Conservation (phyloP, 1,140 invertebrate genomes). For the Bombus vancouverensis region DNA sequence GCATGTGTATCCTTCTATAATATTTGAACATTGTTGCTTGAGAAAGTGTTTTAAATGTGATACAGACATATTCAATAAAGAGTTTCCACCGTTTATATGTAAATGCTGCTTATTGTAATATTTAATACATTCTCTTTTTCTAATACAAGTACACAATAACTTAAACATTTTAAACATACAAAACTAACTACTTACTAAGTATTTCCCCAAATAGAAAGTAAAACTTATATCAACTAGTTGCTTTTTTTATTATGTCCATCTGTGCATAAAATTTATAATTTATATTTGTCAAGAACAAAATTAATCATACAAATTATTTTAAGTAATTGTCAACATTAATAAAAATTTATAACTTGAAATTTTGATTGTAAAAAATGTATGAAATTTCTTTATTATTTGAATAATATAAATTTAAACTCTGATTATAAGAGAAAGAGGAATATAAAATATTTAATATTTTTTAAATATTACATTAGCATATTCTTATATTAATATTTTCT, state of each 20-base stretch:
- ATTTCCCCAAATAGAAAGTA: background rate
- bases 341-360: background rate
- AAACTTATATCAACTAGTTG: background rate
- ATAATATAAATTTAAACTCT: background rate
- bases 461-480: background rate
- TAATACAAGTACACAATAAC: background rate
- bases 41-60: conserved; percentile 80
- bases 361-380: background rate
- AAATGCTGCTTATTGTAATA: conserved; percentile 29
- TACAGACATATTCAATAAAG: conserved; percentile 65
- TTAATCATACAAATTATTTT: background rate
- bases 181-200: conserved; percentile 16
- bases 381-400: background rate
- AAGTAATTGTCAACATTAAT: background rate
- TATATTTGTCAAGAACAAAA: background rate
- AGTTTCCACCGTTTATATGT: conserved; percentile 40
- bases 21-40: conserved; percentile 74
- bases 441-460: background rate
- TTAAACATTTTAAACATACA: conserved; percentile 50
- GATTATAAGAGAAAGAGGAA: background rate
- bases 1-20: conserved; percentile 85
- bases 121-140: conserved; percentile 16
- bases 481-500: background rate
- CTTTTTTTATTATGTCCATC: background rate
- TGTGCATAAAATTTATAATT: background rate